phyloP scores from a whole-genome alignment of 2,797 vertebrate genomes.

The Hypotaenidia okinawae region DNA sequence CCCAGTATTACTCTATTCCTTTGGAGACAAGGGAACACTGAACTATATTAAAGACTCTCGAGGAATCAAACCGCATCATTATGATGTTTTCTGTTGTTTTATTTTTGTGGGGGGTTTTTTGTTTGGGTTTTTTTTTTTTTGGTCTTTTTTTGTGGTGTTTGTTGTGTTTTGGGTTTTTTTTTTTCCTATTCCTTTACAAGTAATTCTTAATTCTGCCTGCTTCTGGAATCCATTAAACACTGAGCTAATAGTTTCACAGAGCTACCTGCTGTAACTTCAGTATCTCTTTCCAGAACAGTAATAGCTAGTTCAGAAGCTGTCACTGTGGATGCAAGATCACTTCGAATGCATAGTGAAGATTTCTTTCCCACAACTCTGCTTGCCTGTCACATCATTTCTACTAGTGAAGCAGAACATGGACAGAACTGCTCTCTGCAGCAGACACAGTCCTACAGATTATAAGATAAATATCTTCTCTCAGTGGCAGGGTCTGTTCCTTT shows the following conservation, averaged over 20 bases:
- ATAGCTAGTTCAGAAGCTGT: slow-evolving; percentile 2
- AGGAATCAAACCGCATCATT: neutral
- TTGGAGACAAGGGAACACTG: neutral
- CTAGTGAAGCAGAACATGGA: slow-evolving; percentile 29
- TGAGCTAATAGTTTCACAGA: neutral
- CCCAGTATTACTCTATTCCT: neutral
- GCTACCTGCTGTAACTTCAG: neutral
- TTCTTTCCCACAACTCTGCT: slow-evolving; percentile 21
- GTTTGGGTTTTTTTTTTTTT: neutral
- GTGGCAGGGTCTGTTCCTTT: neutral
- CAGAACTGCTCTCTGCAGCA: slow-evolving; percentile 13
- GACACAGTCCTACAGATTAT: neutral
- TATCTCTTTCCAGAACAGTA: neutral
- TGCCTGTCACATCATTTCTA: slow-evolving; percentile 41
- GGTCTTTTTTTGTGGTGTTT: neutral
- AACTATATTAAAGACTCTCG: neutral
- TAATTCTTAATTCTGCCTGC: neutral
- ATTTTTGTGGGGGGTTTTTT: no score
- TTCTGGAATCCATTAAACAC: neutral
- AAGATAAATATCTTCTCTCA: slow-evolving; percentile 15
- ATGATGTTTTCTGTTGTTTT: neutral
- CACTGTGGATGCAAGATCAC: neutral
- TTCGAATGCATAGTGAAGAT: neutral
- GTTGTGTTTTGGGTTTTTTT: neutral
- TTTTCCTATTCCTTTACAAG: neutral